A percentile compares a stretch with the other conserved stretches of the same genome.
These are phyloP conservation scores for Perca schrenkii DNA, from an alignment of 2,113 vertebrate genomes.

Conservation along the genomic window DNA sequence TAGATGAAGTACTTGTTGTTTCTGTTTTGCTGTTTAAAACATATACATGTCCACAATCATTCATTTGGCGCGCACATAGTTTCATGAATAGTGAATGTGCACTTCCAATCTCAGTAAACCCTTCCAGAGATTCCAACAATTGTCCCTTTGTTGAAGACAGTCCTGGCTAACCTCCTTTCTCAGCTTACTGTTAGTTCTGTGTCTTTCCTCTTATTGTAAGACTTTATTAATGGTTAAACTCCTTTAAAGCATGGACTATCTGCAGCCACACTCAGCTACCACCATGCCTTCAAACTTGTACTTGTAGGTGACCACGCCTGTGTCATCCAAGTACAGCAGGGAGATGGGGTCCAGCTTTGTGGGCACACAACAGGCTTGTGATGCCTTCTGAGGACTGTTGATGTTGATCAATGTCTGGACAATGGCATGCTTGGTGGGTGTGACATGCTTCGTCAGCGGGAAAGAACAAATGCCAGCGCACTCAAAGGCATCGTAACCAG, in stretches of 20 bases:
- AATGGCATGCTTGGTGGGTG: constrained; percentile 96
- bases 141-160: constrained; percentile 7
- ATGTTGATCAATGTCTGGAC: constrained; percentile 94
- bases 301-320: constrained; percentile 98
- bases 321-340: constrained; percentile 94
- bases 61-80: constrained; percentile 18
- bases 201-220: constrained; percentile 53
- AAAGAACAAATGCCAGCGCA: constrained; percentile 92
- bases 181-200: constrained; percentile 34
- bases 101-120: constrained; percentile 26
- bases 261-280: constrained; percentile 96
- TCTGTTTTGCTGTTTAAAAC: constrained; percentile 85
- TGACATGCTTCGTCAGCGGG: constrained; percentile 93
- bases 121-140: constrained; percentile 23
- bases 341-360: constrained; percentile 98
- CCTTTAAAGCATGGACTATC: constrained; percentile 86
- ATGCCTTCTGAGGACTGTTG: constrained; percentile 93
- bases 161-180: constrained; percentile 14
- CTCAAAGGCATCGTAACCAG: constrained; percentile 94
- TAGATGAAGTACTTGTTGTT: constrained; percentile 83
- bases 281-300: constrained; percentile 98
- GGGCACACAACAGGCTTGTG: constrained; percentile 95
- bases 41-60: constrained; percentile 80
- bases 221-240: constrained; percentile 46
- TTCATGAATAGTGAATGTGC: constrained; percentile 22